Conservation (phyloP, 2,797 vertebrate species). For the Peromyscus aztecus region DNA sequence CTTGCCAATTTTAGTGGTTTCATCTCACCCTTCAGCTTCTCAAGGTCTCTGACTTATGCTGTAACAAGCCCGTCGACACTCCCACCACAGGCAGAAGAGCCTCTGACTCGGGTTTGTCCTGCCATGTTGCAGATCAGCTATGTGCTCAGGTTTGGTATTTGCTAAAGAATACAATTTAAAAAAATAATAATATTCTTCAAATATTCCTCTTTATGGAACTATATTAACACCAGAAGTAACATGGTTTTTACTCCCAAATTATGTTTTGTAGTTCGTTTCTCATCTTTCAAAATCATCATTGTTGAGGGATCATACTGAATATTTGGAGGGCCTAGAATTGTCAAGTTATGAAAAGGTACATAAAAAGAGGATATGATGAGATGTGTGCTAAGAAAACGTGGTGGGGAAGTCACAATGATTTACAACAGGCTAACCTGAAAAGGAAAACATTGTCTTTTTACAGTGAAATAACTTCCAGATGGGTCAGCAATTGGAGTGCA, state of each 20-base stretch:
- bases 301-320: neutral
- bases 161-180: neutral
- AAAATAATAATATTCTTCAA: neutral
- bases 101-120: neutral
- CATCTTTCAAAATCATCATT: neutral
- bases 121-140: neutral
- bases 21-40: neutral
- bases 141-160: neutral
- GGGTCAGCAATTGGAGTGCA: neutral
- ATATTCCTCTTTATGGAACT: neutral
- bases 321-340: neutral
- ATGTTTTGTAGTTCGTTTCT: neutral
- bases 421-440: neutral
- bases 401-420: neutral
- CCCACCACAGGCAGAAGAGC: neutral
- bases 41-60: neutral
- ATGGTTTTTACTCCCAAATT: neutral
- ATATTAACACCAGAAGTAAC: neutral
- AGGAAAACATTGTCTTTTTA: neutral
- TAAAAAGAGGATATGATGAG: neutral
- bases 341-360: neutral
- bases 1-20: neutral
- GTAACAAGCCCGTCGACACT: neutral
- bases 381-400: neutral
- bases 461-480: neutral